Conservation (phyloP, 2,888 invertebrate species). For the Eristalinus aeneus region DNA sequence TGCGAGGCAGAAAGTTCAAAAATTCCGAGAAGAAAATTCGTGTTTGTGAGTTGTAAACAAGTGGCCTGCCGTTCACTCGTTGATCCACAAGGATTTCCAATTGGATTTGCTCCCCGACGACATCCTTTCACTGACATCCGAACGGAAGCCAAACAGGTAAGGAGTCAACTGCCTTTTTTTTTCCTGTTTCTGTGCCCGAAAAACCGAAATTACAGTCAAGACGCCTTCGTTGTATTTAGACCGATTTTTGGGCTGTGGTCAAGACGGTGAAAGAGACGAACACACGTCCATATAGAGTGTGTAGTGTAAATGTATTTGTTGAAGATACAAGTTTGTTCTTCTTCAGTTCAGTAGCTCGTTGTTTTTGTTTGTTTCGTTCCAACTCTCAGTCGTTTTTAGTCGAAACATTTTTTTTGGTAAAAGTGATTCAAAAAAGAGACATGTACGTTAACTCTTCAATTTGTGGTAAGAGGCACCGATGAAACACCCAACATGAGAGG, state of each 20-base stretch:
- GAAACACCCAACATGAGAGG: no score
- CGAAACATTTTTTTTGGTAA: not conserved
- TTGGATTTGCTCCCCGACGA: slow-evolving; percentile 34
- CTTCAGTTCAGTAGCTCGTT: slow-evolving; percentile 20
- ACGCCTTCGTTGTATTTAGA: slow-evolving; percentile 35
- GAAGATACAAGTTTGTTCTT: slow-evolving; percentile 62
- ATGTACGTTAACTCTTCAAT: not conserved
- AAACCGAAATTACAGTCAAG: not conserved
- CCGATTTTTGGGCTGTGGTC: slow-evolving; percentile 72
- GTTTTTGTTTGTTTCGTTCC: slow-evolving; percentile 35
- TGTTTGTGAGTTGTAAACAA: slow-evolving; percentile 55
- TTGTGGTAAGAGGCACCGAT: not conserved
- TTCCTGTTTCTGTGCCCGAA: not conserved
- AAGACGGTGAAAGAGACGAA: slow-evolving; percentile 42
- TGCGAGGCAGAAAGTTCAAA: not conserved
- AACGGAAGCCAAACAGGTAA: slow-evolving; percentile 49
- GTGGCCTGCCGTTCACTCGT: slow-evolving; percentile 31
- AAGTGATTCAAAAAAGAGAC: not conserved
- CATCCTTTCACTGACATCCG: not conserved
- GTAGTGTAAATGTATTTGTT: slow-evolving; percentile 59
- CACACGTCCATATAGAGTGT: slow-evolving; percentile 8
- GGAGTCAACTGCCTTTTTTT: not conserved
- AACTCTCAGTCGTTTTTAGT: not conserved
- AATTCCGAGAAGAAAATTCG: not conserved
- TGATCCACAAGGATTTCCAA: slow-evolving; percentile 29